Evolutionary conservation across 2,113 vertebrate genomes (phyloP), one percentile per base, ranked within the genome.

Genomic region (Archocentrus centrarchus): DNA sequence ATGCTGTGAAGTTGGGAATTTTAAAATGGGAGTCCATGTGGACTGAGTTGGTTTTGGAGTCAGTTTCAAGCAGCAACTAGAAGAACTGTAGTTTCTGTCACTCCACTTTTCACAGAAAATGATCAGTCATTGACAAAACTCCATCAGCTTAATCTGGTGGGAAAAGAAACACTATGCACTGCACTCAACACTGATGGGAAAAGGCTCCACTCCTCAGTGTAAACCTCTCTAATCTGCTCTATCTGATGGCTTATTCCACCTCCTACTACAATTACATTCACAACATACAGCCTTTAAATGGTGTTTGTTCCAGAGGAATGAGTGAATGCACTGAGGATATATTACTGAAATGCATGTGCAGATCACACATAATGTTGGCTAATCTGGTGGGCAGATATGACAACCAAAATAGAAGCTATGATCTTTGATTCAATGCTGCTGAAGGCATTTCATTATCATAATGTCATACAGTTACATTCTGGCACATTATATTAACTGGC

Each of bases 311-410:
- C 50, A 37, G 70, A 8, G 57, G 14, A 27, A 59, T 59, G 61
- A 60, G 77, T 79, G 47, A 75, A 60, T 11, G n/a, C 2, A 4
- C 35, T 62, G 82, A 58, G 27, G 70, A 78, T 53, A 41, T 20
- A 50, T 86, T 75, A 57, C 30, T 62, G 75, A n/a, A 76, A 79
- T 62, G 55, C 58, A 77, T 80, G 53, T 66, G 62, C 70, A 59
- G 44, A 84, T 89, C 53, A 75, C 80, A 77, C 81, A 77, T 90
- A 80, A 84, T 79, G 64, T 70, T 59, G 81, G 58, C 78, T 84
- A 90, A 86, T 76, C 84, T 78, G 27, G 27, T 27, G 27, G 27
- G 27, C 27, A 3, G 27, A 27, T 27, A 27, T 27, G 59, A 59
- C 76, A 75, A 73, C 81, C 0, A 66, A 76, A 88, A 79, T 77